Conservation (phyloP, 1,140 invertebrate species). For the Zaprionus davidi region DNA sequence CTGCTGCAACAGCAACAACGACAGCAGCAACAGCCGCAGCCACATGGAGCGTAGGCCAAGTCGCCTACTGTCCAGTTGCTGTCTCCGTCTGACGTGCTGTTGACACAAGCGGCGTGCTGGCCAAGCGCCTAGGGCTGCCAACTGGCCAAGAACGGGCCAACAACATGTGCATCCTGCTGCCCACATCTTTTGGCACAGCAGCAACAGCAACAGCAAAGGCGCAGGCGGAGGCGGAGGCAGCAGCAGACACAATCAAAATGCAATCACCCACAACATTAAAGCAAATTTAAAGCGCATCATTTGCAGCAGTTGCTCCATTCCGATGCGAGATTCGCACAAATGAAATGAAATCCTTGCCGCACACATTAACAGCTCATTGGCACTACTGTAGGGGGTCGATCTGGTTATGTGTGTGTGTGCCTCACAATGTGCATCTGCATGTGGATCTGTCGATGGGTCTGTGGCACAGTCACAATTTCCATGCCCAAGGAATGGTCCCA, state of each 20-base stretch:
- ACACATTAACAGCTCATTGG: conserved; percentile 81
- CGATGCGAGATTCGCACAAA: conserved; percentile 42
- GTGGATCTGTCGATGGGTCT: conserved; percentile 10
- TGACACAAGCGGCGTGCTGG: conserved; percentile 67
- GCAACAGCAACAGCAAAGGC: not conserved
- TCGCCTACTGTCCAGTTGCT: conserved; percentile 67
- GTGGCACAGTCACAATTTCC: conserved; percentile 33
- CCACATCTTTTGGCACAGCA: conserved; percentile 63
- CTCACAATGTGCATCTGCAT: conserved; percentile 9
- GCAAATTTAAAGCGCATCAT: conserved; percentile 61
- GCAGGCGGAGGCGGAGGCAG: not conserved
- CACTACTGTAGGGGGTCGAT: conserved; percentile 77
- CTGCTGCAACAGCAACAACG: conserved; percentile 37
- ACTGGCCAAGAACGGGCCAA: conserved; percentile 44
- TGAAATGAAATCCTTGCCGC: conserved; percentile 80
- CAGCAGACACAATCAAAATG: conserved; percentile 67
- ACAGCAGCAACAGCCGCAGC: conserved; percentile 32
- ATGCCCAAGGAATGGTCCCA: conserved; percentile 36
- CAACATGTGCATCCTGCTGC: conserved; percentile 56
- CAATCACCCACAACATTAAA: conserved; percentile 80
- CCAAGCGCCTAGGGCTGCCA: conserved; percentile 67
- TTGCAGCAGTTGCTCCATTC: conserved; percentile 14
- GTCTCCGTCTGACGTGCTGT: conserved; percentile 72
- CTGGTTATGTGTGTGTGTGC: conserved; percentile 10
- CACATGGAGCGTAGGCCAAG: conserved; percentile 48